These are phyloP conservation scores for Alligator mississippiensis DNA, from an alignment of 2,113 vertebrate species.

Conservation along the genomic window DNA sequence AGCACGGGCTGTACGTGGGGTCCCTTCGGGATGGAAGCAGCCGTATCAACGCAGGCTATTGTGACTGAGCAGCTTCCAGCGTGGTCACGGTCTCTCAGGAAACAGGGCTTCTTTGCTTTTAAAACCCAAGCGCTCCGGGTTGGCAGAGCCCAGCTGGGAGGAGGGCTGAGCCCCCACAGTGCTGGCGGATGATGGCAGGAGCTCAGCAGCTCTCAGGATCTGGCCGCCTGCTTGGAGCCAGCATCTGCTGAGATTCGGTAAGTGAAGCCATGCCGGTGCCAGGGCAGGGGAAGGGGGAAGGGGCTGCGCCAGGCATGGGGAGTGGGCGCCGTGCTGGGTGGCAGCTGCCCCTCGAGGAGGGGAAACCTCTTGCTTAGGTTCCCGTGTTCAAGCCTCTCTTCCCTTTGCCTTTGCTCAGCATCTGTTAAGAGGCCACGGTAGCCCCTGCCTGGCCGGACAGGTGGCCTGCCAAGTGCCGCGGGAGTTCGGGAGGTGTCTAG, in stretches of 20 bases:
- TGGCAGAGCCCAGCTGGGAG: accelerated
- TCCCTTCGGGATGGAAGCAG: constrained; percentile 30
- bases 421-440: background rate
- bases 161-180: accelerated
- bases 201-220: accelerated
- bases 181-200: accelerated
- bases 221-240: accelerated
- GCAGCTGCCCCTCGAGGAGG: background rate
- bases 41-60: constrained; percentile 47
- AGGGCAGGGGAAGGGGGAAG: accelerated
- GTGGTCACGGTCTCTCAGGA: constrained; percentile 68
- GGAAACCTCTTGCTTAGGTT: no score
- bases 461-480: background rate
- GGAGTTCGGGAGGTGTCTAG: background rate
- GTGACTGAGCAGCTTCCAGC: constrained; percentile 55
- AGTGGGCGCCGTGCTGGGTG: background rate
- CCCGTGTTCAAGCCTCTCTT: background rate
- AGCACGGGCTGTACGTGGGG: background rate
- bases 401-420: background rate
- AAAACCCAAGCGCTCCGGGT: background rate
- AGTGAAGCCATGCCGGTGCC: background rate
- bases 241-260: background rate
- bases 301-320: background rate
- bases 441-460: background rate
- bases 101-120: constrained; percentile 1